phyloP scores from a whole-genome alignment of 2,888 invertebrate species.

The Watsonalla cultraria region DNA sequence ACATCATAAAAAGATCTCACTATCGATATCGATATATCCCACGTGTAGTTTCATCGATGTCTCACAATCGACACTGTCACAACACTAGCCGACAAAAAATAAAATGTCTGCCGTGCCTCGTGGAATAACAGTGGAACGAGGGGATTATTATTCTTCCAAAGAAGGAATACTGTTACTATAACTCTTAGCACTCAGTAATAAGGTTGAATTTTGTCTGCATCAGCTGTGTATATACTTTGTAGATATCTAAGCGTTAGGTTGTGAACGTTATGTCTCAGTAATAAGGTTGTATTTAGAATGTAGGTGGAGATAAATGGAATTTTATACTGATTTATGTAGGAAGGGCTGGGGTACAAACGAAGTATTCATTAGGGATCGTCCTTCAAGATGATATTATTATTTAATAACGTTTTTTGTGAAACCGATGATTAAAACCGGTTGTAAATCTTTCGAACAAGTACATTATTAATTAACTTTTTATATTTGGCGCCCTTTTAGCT shows the following conservation, averaged over 20 bases:
- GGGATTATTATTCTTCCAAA: slow-evolving; percentile 26
- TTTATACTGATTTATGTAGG: slow-evolving; percentile 2
- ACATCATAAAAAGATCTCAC: not conserved
- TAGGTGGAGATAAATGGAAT: not conserved
- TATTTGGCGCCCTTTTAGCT: too few species aligned
- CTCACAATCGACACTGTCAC: slow-evolving; percentile 15
- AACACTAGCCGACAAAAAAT: slow-evolving; percentile 43
- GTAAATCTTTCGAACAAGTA: too few species aligned
- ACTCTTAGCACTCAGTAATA: slow-evolving; percentile 16
- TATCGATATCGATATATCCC: slow-evolving; percentile 4
- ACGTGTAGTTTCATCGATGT: slow-evolving; percentile 25
- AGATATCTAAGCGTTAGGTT: not conserved
- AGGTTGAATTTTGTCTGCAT: slow-evolving; percentile 28
- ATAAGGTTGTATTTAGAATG: not conserved
- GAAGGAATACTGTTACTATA: slow-evolving; percentile 16
- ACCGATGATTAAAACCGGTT: not conserved
- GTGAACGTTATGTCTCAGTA: not conserved
- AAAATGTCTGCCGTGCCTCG: slow-evolving; percentile 55
- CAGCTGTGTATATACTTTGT: slow-evolving; percentile 14
- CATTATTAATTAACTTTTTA: too few species aligned
- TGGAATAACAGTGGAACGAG: slow-evolving; percentile 8
- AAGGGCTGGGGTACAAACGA: not conserved
- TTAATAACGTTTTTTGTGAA: not conserved
- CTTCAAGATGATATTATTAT: slow-evolving; percentile 1
- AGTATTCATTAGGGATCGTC: not conserved